phyloP scores from a whole-genome alignment of 2,797 vertebrate genomes.

The Neosilurus mollespiculum region DNA sequence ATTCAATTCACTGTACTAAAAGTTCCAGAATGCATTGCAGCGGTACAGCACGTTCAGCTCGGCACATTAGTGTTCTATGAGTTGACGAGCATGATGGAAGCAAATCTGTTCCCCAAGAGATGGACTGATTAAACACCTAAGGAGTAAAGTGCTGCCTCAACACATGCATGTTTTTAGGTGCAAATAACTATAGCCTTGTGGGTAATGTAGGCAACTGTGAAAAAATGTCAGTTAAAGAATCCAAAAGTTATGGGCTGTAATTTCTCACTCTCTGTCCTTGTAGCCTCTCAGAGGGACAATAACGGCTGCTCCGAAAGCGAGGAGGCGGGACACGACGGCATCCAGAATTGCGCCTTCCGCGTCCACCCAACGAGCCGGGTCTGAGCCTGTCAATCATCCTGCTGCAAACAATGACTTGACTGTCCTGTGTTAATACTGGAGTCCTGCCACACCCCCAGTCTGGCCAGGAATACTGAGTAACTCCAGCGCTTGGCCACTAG shows the following conservation, averaged over 20 bases:
- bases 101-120: not conserved
- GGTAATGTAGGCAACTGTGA: not conserved
- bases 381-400: slow-evolving; percentile 64
- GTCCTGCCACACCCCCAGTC: slow-evolving; percentile 66
- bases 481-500: slow-evolving; percentile 74
- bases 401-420: slow-evolving; percentile 60
- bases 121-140: not conserved
- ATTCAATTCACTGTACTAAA: too few relatives aligned
- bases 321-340: slow-evolving; percentile 58
- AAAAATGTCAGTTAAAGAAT: not conserved
- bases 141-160: not conserved
- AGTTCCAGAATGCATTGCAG: not conserved
- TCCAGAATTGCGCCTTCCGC: slow-evolving; percentile 72
- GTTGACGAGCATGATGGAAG: not conserved
- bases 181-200: not conserved
- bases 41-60: not conserved
- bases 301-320: slow-evolving; percentile 70
- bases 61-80: not conserved
- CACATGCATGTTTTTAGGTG: not conserved
- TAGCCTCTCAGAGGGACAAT: slow-evolving; percentile 69
- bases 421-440: slow-evolving; percentile 72
- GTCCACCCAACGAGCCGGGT: slow-evolving; percentile 77
- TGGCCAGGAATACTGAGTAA: slow-evolving; percentile 72
- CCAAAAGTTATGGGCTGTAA: not conserved
- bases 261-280: not conserved